Conservation (phyloP, 2,113 vertebrate species). For the Syrrhaptes paradoxus region DNA sequence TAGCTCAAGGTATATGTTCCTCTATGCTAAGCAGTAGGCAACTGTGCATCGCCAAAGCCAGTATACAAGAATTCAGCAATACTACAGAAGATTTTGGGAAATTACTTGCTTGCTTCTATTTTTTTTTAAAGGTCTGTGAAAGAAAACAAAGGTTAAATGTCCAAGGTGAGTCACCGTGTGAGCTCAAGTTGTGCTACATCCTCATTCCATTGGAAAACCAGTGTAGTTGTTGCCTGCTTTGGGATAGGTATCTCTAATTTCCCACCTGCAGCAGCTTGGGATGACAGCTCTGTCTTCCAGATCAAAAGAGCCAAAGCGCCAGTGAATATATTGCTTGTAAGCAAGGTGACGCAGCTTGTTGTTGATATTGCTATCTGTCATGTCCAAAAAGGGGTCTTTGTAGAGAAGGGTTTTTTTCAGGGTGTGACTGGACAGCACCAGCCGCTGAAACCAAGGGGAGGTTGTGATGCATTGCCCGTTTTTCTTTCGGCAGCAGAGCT, state of each 20-base stretch:
- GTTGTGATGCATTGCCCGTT: slow-evolving; percentile 71
- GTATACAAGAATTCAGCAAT: not conserved
- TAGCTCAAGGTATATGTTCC: not conserved
- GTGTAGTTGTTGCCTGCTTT: slow-evolving; percentile 66
- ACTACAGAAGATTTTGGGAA: not conserved
- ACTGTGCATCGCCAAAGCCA: not conserved
- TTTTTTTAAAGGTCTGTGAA: not conserved
- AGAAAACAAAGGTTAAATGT: not conserved
- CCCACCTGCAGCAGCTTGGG: slow-evolving; percentile 82
- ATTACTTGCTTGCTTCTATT: not conserved
- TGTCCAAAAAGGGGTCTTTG: slow-evolving; percentile 72
- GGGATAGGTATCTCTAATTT: slow-evolving; percentile 74
- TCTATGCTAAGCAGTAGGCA: not conserved
- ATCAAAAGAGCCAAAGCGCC: slow-evolving; percentile 78
- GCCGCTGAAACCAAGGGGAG: slow-evolving; percentile 67
- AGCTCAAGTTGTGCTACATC: not conserved
- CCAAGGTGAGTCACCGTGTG: not conserved
- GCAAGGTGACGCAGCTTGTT: slow-evolving; percentile 72
- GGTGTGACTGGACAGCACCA: slow-evolving; percentile 66
- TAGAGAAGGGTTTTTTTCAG: slow-evolving; percentile 78
- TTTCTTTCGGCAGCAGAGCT: slow-evolving; percentile 79
- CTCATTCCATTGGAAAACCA: slow-evolving; percentile 45
- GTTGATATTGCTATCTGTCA: not conserved
- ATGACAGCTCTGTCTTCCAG: slow-evolving; percentile 64
- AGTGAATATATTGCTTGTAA: slow-evolving; percentile 77